phyloP scores from a whole-genome alignment of 2,797 vertebrate species.

The Aldrovandia affinis region DNA sequence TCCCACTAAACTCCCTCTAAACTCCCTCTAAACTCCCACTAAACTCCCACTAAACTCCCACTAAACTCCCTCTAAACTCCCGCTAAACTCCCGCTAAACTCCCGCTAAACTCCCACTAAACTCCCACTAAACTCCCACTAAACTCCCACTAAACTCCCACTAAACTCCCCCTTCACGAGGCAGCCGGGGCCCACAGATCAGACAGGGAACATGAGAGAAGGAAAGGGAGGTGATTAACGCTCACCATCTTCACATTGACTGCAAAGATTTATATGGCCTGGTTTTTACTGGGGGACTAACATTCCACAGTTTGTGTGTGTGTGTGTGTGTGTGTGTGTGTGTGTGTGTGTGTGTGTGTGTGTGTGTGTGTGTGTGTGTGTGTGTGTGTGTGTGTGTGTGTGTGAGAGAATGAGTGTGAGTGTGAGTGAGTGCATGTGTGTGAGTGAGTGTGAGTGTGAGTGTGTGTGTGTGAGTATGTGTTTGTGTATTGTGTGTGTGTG shows the following conservation, averaged over 20 bases:
- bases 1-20: neutral
- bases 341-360: constrained; percentile 8
- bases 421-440: no score
- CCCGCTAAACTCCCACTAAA: neutral
- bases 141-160: neutral
- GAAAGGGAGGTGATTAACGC: neutral
- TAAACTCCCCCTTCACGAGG: neutral
- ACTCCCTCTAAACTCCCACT: neutral
- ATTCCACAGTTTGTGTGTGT: neutral
- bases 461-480: constrained; percentile 14
- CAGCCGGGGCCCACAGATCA: neutral
- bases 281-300: neutral
- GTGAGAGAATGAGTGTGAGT: neutral
- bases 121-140: neutral
- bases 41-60: neutral
- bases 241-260: neutral
- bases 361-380: constrained; percentile 8
- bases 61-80: neutral
- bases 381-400: neutral
- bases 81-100: neutral
- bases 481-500: neutral
- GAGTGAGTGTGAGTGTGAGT: neutral
- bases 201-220: neutral
- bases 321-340: neutral
- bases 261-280: no score